Conservation (phyloP, 2,888 invertebrate species). For the Sympetrum striolatum region DNA sequence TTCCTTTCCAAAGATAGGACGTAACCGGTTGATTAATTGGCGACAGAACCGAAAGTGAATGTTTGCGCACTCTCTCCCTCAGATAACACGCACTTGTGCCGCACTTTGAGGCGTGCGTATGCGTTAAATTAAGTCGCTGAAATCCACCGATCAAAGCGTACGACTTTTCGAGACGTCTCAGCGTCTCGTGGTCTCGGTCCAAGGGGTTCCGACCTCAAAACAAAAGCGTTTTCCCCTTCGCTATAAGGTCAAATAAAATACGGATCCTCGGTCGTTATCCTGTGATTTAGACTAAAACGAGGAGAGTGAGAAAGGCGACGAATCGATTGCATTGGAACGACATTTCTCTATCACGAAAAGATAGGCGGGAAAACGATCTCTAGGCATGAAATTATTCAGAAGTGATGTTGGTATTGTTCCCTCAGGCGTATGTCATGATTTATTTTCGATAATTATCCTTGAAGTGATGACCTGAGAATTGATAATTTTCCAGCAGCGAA, state of each 20-base stretch:
- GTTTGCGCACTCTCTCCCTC: no score
- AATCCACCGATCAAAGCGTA: neutral
- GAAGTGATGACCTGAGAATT: no score
- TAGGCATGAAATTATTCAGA: neutral
- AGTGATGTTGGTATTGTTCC: no score
- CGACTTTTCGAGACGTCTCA: neutral
- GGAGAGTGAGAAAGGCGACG: neutral
- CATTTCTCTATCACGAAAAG: neutral
- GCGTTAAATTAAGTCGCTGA: no score
- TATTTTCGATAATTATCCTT: no score
- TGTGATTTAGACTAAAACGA: conserved; percentile 28
- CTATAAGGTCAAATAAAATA: neutral
- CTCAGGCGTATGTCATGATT: no score
- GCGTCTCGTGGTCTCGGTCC: neutral
- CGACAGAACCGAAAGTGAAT: no score
- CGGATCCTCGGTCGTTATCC: conserved; percentile 15
- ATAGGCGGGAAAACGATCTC: neutral
- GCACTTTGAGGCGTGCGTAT: no score
- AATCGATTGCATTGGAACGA: neutral
- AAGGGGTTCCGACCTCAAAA: neutral
- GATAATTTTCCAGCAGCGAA: no score
- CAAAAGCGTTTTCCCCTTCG: neutral
- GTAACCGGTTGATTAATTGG: no score
- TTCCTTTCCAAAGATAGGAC: no score
- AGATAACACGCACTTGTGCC: no score